Conservation (phyloP, 2,888 invertebrate genomes). For the Drosophila antonietae region DNA sequence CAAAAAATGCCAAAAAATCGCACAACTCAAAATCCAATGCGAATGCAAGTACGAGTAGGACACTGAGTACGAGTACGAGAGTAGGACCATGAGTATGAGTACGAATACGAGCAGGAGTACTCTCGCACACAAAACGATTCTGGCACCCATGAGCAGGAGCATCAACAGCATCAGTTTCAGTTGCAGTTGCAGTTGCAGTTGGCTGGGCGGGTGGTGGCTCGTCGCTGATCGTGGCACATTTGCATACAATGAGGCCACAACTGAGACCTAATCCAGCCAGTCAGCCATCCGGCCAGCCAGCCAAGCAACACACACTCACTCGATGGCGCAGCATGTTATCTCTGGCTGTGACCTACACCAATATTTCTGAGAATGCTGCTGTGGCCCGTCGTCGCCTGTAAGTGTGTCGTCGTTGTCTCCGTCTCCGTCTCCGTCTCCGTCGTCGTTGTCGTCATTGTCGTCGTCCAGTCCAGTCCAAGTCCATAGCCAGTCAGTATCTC, state of each 20-base stretch:
- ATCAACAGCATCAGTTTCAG: constrained; percentile 32
- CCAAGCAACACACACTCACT: constrained; percentile 26
- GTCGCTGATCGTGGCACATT: constrained; percentile 81
- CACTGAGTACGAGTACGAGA: constrained; percentile 17
- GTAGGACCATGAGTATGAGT: constrained; percentile 9
- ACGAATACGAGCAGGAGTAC: constrained; percentile 23
- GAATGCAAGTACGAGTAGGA: constrained; percentile 29
- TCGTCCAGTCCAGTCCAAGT: constrained; percentile 47
- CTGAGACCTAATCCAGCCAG: constrained; percentile 51
- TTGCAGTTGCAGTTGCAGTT: constrained; percentile 36
- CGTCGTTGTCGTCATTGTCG: constrained; percentile 21
- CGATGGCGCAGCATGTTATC: constrained; percentile 84
- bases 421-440: no score
- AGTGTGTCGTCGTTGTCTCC: constrained; percentile 70
- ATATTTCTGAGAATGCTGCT: constrained; percentile 85
- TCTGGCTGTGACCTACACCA: constrained; percentile 85
- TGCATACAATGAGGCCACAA: constrained; percentile 85
- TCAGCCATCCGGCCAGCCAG: constrained; percentile 12
- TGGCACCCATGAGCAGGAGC: constrained; percentile 72
- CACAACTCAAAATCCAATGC: constrained; percentile 74
- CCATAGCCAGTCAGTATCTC: constrained; percentile 75
- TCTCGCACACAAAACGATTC: constrained; percentile 76
- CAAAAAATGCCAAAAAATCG: constrained; percentile 83
- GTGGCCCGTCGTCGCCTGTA: constrained; percentile 75
- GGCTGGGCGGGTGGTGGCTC: constrained; percentile 75